These are phyloP conservation scores for Zaprionus ghesquierei DNA, from an alignment of 1,140 invertebrate species.

Conservation along the genomic window DNA sequence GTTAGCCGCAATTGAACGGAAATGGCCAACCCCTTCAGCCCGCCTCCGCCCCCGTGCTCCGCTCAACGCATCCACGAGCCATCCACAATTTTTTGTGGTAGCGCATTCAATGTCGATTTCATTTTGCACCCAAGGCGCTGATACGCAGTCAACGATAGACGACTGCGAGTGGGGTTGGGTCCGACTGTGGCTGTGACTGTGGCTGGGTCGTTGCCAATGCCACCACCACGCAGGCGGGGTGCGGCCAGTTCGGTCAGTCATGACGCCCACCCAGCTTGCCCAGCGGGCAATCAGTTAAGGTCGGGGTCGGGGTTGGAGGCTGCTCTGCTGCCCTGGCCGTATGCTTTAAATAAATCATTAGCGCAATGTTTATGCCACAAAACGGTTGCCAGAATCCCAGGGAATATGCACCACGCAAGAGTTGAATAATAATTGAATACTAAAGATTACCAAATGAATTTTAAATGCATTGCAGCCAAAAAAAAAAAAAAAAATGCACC, in stretches of 20 bases:
- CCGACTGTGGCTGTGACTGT: conserved; percentile 24
- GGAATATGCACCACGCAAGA: conserved; percentile 4
- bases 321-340: conserved; percentile 44
- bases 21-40: conserved; percentile 39
- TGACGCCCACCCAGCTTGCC: conserved; percentile 68
- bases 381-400: conserved; percentile 32
- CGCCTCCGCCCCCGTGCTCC: not conserved
- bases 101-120: conserved; percentile 80
- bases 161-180: conserved; percentile 48
- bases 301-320: conserved; percentile 22
- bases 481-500: too few relatives aligned
- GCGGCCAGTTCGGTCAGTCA: conserved; percentile 38
- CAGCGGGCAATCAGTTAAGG: conserved; percentile 66
- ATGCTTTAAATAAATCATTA: conserved; percentile 79
- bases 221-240: conserved; percentile 64
- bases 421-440: conserved; percentile 1
- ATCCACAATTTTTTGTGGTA: conserved; percentile 61
- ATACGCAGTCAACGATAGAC: conserved; percentile 69
- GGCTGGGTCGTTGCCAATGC: conserved; percentile 74
- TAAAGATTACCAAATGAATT: not conserved
- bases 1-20: conserved; percentile 67
- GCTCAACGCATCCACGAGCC: not conserved
- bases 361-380: conserved; percentile 47
- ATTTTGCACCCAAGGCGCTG: conserved; percentile 71
- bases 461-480: not conserved